Evolutionary conservation across 1,140 invertebrate species (phyloP).

Genomic region (Brachionus asplanchnoidis): DNA sequence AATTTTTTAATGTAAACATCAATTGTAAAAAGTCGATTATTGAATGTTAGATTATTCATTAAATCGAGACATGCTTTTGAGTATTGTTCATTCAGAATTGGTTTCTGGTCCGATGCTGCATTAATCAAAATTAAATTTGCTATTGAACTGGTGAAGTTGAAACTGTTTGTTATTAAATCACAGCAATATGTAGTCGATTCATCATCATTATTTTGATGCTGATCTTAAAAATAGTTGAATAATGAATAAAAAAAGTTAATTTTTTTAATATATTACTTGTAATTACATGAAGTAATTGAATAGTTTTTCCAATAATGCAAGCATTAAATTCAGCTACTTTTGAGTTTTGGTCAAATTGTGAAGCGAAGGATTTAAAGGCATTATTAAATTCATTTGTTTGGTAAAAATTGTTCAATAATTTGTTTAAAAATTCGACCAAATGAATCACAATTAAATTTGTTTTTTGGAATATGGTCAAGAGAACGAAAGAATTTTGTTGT

Average conservation of each 20-base stretch:
- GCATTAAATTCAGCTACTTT: background rate
- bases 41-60: constrained; percentile 11
- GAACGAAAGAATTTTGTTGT: background rate
- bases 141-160: constrained; percentile 22
- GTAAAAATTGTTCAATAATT: constrained; percentile 9
- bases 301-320: background rate
- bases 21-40: background rate
- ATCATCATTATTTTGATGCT: background rate
- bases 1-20: constrained; percentile 6
- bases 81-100: background rate
- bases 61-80: constrained; percentile 7
- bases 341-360: background rate
- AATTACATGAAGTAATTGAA: constrained; percentile 11
- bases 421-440: constrained; percentile 14
- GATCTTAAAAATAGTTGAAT: background rate
- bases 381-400: background rate
- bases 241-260: background rate
- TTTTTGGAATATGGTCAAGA: background rate
- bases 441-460: background rate
- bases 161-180: constrained; percentile 1
- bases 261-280: background rate
- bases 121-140: background rate
- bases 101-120: background rate
- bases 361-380: background rate
- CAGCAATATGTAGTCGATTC: background rate